Base-by-base conservation (phyloP, 2,797 vertebrate genomes). In the Phoebastria nigripes region DNA sequence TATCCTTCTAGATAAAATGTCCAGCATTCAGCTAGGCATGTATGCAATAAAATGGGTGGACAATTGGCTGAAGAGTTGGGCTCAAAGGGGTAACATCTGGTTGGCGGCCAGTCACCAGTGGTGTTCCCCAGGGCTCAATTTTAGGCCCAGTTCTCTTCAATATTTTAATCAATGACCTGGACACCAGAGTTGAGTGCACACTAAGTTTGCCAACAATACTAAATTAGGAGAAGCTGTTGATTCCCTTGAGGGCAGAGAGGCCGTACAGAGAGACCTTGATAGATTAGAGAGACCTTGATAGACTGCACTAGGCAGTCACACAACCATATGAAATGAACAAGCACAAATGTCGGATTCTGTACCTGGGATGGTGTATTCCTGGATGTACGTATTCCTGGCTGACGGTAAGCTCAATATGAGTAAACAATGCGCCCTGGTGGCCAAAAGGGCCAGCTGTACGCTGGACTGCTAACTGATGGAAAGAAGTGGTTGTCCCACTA, bases 171-270 rank as follows among this genome's bases (percentile, higher is more conserved):
- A 42, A 33, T 66, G 46, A 56, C 19, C 7, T 42, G 19, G 15
- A 41, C 9, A 51, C 9, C 1, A 0, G 14, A 24, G 4, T 5
- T 51, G 26, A 82, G 25, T 4, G 3, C 22, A 56, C 29, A 47
- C 6, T 21, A 37, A 37, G 7, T 66, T 49, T 65, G 28, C 37
- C 25, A 59, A 3, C 2, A 4, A 18, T 9, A 8, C 6, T 63
- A 49, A 74, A 70, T n/a, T 39, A 39, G 22, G n/a, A 58, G 14
- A 90, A 82, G 11, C 9, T 72, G 12, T 61, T 72, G 46, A 28
- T 39, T 67, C 15, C 18, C 33, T 52, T 83, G 39, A 42, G 14
- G 15, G 6, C 35, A 70, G 35, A 66, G 26, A 55, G 4, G 6
- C 19, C 33, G 51, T 24, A 70, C 5, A 61, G 35, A 61, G 56